Evolutionary conservation across 2,113 vertebrate genomes (phyloP), one percentile per base, ranked within the genome.

Genomic region (Gorsachius goisagi): DNA sequence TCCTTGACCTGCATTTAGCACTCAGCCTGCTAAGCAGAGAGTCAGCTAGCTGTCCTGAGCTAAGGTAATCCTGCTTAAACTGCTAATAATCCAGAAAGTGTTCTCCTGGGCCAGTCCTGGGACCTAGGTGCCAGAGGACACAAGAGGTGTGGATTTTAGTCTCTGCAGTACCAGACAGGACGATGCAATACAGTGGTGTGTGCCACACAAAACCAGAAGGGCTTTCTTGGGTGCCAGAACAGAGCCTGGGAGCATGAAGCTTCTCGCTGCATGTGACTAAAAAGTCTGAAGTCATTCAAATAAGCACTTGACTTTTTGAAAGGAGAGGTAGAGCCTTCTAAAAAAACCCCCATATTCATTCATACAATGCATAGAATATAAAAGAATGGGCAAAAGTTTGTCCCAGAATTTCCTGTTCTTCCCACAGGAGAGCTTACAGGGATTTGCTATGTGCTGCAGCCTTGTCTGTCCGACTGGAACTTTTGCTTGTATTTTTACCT

Each of bases 401-500:
- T 27, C 39, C 9, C 7, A 64, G 27, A 26, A 30, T 63, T 78
- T 67, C 39, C 22, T 64, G 0, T 24, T 67, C 21, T 78, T 87
- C n/a, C 22, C 60, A 5, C 9, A 47, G 50, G n/a, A 45, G 27
- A 17, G 13, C 23, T 56, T 82, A 30, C 4, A 30, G n/a, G 53
- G 27, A 19, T 74, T 78, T 81, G 17, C 16, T 62, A 37, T 8
- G 2, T 39, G 17, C 41, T 83, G 39, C 32, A 85, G 45, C 79
- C 50, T 41, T 45, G 8, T 37, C 9, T 79, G 15, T 53, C 32
- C 32, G 23, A 45, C 41, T 9, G 5, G 27, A 85, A 66, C 39
- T 68, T 71, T 37, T 63, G 32, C 23, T 52, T 73, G 27, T 79
- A 26, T 62, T 74, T 97, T 97, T 97, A 99, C 99, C 99, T 99